Evolutionary conservation across 1,140 invertebrate species (phyloP).

Genomic region (Sinonovacula constricta): DNA sequence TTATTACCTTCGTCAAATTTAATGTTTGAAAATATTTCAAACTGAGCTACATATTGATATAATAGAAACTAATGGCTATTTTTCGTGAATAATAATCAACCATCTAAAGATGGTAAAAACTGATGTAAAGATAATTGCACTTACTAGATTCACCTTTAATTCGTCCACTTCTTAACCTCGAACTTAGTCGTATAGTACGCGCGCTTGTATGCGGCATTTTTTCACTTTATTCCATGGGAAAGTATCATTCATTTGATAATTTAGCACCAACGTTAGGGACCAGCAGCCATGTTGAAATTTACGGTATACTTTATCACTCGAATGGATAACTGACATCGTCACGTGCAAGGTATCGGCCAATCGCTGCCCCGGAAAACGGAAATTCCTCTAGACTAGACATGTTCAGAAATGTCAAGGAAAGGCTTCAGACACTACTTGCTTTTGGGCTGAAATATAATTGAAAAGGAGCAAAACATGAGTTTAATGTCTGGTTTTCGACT

Average conservation of each 20-base stretch:
- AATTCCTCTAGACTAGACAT: constrained; percentile 40
- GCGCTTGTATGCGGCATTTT: constrained; percentile 72
- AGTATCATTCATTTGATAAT: constrained; percentile 43
- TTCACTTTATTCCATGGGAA: constrained; percentile 28
- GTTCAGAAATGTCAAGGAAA: constrained; percentile 1
- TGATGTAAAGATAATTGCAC: too few species aligned
- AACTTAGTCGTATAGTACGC: constrained; percentile 71
- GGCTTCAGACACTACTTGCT: constrained; percentile 25
- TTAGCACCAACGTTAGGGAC: constrained; percentile 29
- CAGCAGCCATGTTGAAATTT: constrained; percentile 73
- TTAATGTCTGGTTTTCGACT: constrained; percentile 50
- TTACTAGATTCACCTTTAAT: neutral
- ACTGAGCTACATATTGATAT: too few species aligned
- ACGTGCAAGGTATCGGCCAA: constrained; percentile 67
- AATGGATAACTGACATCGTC: constrained; percentile 65
- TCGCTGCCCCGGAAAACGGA: constrained; percentile 47
- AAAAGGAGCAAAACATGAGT: neutral
- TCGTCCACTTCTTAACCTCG: constrained; percentile 49
- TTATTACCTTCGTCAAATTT: too few species aligned
- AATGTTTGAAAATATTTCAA: too few species aligned
- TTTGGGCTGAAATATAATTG: neutral
- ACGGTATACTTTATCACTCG: constrained; percentile 59
- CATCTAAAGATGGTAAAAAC: too few species aligned
- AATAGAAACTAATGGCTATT: too few species aligned
- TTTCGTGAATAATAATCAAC: too few species aligned